These are phyloP conservation scores for Forbesichthys papilliferus DNA, from an alignment of 2,113 vertebrate species.

Conservation along the genomic window DNA sequence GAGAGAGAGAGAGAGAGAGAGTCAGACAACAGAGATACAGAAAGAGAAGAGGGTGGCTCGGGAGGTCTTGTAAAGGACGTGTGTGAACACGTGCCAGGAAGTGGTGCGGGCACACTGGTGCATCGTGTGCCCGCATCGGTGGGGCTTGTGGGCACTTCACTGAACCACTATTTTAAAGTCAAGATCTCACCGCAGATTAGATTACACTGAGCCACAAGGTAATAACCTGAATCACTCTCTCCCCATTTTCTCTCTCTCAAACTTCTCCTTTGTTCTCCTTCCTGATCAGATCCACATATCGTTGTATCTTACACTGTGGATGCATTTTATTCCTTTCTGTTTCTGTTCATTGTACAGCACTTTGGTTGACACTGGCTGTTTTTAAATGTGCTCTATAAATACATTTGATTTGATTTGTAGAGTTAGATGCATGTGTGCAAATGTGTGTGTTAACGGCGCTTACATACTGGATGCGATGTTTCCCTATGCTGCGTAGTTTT, in stretches of 20 bases:
- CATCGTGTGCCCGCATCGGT: slow-evolving; percentile 60
- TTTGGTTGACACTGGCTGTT: too few species aligned
- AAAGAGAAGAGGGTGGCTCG: slow-evolving; percentile 5
- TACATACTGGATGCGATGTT: too few species aligned
- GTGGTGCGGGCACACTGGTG: slow-evolving; percentile 52
- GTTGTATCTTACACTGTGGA: background rate
- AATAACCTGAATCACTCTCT: slow-evolving; percentile 20
- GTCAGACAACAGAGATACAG: background rate
- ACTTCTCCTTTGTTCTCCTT: background rate
- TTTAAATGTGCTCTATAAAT: background rate
- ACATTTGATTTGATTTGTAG: background rate
- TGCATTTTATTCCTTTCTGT: too few species aligned
- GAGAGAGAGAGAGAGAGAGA: slow-evolving; percentile 7
- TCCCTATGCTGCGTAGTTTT: too few species aligned
- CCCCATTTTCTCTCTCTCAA: background rate
- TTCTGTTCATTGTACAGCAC: too few species aligned
- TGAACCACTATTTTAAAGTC: slow-evolving; percentile 60
- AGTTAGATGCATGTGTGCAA: slow-evolving; percentile 1
- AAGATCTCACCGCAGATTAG: slow-evolving; percentile 59
- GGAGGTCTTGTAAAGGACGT: slow-evolving; percentile 35
- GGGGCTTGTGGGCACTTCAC: slow-evolving; percentile 57
- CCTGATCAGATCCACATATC: background rate
- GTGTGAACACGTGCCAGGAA: slow-evolving; percentile 64
- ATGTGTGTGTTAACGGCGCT: background rate
- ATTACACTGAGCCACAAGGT: slow-evolving; percentile 41